A percentile compares a stretch with the other conserved stretches of the same genome.
These are phyloP conservation scores for Nothoprocta pentlandii DNA, from an alignment of 2,113 vertebrate species.

Conservation along the genomic window DNA sequence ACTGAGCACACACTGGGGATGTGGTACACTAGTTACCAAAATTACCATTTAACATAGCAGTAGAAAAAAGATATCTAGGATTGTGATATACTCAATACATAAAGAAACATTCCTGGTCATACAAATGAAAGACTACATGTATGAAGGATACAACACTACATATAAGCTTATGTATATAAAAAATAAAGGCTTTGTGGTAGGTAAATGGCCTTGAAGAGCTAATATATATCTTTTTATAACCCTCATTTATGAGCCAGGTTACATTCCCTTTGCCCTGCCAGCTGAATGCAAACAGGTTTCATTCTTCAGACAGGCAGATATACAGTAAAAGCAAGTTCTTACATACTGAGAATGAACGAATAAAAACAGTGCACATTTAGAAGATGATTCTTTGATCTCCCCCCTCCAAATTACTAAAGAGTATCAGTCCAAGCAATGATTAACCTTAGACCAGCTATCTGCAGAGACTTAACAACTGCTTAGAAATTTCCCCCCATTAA, in stretches of 20 bases:
- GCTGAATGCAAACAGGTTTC: not conserved
- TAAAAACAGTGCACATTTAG: not conserved
- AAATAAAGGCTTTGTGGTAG: not conserved
- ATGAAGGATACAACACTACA: no score
- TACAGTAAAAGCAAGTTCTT: not conserved
- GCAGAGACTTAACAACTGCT: not conserved
- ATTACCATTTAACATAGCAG: not conserved
- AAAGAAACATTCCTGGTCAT: not conserved
- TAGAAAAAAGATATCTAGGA: not conserved
- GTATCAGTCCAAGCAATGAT: not conserved
- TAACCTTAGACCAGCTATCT: not conserved
- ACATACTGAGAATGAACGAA: not conserved
- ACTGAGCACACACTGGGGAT: not conserved
- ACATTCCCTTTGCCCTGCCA: no score
- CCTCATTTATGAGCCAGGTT: not conserved
- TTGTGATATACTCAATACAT: not conserved
- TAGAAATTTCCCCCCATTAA: not conserved
- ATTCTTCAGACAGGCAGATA: not conserved
- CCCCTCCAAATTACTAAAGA: no score
- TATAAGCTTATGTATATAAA: no score
- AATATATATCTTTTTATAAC: constrained; percentile 2
- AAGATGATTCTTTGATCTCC: not conserved
- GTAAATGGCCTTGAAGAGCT: constrained; percentile 2
- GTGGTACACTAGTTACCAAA: not conserved
- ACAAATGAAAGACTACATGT: not conserved